Conservation (phyloP, 2,888 invertebrate species). For the Caradrina kadenii region DNA sequence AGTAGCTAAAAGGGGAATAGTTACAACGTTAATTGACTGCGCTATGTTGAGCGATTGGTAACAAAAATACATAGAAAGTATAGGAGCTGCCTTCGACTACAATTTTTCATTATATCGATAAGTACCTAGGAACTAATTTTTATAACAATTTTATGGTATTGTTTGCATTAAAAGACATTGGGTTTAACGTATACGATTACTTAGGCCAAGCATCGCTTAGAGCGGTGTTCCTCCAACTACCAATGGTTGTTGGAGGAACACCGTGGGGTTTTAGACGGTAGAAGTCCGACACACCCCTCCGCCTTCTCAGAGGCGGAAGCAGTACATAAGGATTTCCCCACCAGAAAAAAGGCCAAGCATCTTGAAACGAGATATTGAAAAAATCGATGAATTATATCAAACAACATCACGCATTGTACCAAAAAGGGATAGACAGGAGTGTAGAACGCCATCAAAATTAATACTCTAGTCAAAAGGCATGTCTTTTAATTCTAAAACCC, state of each 20-base stretch:
- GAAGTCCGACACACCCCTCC: no score
- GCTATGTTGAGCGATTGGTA: conserved; percentile 51
- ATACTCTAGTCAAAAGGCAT: conserved; percentile 1
- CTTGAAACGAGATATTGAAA: background rate
- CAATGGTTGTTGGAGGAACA: no score
- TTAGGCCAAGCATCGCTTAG: conserved; percentile 1
- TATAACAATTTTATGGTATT: conserved; percentile 45
- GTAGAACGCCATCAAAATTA: background rate
- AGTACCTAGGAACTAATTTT: conserved; percentile 40
- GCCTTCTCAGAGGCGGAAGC: no score
- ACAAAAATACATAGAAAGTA: conserved; percentile 34
- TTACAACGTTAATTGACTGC: conserved; percentile 64
- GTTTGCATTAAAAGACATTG: conserved; percentile 29
- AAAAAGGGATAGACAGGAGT: background rate
- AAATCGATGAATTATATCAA: background rate
- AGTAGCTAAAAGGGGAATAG: conserved; percentile 26
- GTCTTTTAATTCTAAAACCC: conserved; percentile 26
- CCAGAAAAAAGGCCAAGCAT: no score
- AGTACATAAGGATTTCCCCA: no score
- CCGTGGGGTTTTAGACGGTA: no score
- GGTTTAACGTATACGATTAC: background rate
- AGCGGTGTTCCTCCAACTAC: no score
- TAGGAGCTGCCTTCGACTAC: conserved; percentile 44
- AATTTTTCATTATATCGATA: conserved; percentile 33
- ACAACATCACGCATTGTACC: no score